A percentile compares a stretch with the other conserved stretches of the same genome.
Evolutionary conservation across 2,888 invertebrate species (phyloP).

Genomic region (Syrphus vitripennis): DNA sequence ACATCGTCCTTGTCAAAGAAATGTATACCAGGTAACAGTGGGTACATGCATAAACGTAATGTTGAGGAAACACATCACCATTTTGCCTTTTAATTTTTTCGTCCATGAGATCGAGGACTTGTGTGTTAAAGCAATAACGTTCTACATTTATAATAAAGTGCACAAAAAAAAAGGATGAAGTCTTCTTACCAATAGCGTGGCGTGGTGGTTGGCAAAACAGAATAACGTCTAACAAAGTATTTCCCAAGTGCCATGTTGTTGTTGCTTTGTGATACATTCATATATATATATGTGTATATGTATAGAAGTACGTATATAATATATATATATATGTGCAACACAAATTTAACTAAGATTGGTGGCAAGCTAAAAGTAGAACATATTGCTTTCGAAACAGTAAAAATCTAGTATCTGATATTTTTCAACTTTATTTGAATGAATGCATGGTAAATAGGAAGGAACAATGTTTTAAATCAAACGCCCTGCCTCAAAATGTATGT

Average conservation of each 20-base stretch:
- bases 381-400: background rate
- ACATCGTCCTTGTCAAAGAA: constrained; percentile 43
- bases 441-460: no score
- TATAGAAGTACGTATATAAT: background rate
- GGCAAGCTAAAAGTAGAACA: constrained; percentile 17
- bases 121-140: constrained; percentile 11
- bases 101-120: constrained; percentile 41
- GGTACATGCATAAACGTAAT: background rate
- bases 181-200: background rate
- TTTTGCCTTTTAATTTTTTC: constrained; percentile 39
- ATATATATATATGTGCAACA: background rate
- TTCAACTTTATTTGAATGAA: no score
- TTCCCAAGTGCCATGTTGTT: constrained; percentile 57
- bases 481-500: no score
- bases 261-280: constrained; percentile 18
- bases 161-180: constrained; percentile 53
- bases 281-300: background rate
- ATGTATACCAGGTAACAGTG: background rate
- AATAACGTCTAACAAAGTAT: constrained; percentile 60
- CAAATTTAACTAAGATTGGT: constrained; percentile 27
- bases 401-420: background rate
- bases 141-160: constrained; percentile 23
- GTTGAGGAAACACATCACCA: constrained; percentile 35
- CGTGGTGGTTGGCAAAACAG: constrained; percentile 12
- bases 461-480: no score